These are phyloP conservation scores for Mus spicilegus DNA, from an alignment of 2,113 vertebrate genomes.

Conservation along the genomic window DNA sequence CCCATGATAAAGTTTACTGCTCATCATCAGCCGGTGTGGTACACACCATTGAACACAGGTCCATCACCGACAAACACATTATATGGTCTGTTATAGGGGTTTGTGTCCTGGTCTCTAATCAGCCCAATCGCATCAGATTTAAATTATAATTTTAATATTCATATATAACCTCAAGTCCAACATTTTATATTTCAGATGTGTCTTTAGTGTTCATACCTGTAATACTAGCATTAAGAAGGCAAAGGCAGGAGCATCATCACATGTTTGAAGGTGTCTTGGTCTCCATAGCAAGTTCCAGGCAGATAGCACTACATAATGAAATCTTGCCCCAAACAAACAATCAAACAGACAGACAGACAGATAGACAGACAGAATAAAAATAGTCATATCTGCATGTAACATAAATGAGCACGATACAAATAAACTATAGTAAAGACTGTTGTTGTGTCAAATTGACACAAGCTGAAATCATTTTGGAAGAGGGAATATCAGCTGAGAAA, in stretches of 20 bases:
- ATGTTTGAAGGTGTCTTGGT: not conserved
- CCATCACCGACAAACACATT: not conserved
- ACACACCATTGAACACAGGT: no score
- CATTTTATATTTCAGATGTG: not conserved
- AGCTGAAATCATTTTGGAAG: not conserved
- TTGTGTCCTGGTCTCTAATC: not conserved
- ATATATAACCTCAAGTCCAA: not conserved
- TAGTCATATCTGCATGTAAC: not conserved
- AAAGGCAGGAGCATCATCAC: not conserved
- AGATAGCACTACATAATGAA: not conserved
- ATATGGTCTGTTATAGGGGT: not conserved
- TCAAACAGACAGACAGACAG: not conserved
- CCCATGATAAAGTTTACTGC: not conserved
- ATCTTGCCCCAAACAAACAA: not conserved
- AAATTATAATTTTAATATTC: conserved; percentile 32
- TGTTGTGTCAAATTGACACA: not conserved
- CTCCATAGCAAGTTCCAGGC: not conserved
- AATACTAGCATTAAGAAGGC: not conserved
- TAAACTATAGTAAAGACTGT: not conserved
- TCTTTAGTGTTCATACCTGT: not conserved
- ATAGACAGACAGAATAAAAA: not conserved
- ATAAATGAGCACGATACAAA: not conserved
- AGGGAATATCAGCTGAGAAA: not conserved
- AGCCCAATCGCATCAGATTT: not conserved
- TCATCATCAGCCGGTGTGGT: not conserved